These are phyloP conservation scores for Paracentrotus lividus DNA, from an alignment of 53 echinoderm and acorn worm species.

Conservation along the genomic window DNA sequence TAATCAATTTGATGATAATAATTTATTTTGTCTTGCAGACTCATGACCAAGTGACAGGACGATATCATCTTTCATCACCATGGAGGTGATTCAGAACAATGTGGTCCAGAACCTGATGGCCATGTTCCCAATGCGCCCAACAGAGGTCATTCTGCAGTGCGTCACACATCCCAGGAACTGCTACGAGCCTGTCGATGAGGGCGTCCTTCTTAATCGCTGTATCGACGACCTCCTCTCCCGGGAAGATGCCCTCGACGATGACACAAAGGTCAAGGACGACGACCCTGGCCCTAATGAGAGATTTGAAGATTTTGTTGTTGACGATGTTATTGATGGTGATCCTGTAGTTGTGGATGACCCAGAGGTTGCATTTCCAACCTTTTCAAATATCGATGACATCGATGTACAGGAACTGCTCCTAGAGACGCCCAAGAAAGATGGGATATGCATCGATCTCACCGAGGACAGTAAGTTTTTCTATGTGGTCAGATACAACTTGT, in stretches of 20 bases:
- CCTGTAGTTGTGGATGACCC: not conserved
- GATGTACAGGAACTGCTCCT: not conserved
- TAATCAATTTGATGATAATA: too few species aligned
- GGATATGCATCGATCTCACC: slow-evolving; percentile 38
- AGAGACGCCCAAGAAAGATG: not conserved
- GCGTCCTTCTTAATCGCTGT: slow-evolving; percentile 77
- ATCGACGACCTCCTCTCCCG: slow-evolving; percentile 77
- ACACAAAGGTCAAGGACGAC: not conserved
- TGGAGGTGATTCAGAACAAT: slow-evolving; percentile 57
- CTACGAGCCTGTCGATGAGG: slow-evolving; percentile 65
- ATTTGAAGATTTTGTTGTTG: not conserved
- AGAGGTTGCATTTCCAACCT: not conserved
- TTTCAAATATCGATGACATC: slow-evolving; percentile 20
- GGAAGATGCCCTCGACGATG: not conserved
- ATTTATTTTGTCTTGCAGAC: not conserved
- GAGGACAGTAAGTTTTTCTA: slow-evolving; percentile 43
- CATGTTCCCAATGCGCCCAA: slow-evolving; percentile 55
- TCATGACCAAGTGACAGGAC: not conserved
- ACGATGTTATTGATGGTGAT: not conserved
- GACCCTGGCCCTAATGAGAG: not conserved
- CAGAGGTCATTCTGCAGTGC: slow-evolving; percentile 40
- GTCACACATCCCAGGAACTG: slow-evolving; percentile 56
- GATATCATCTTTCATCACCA: not conserved
- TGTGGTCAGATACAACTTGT: not conserved
- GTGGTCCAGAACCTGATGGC: slow-evolving; percentile 56